Evolutionary conservation across 2,113 vertebrate species (phyloP).

Genomic region (Notothenia coriiceps): DNA sequence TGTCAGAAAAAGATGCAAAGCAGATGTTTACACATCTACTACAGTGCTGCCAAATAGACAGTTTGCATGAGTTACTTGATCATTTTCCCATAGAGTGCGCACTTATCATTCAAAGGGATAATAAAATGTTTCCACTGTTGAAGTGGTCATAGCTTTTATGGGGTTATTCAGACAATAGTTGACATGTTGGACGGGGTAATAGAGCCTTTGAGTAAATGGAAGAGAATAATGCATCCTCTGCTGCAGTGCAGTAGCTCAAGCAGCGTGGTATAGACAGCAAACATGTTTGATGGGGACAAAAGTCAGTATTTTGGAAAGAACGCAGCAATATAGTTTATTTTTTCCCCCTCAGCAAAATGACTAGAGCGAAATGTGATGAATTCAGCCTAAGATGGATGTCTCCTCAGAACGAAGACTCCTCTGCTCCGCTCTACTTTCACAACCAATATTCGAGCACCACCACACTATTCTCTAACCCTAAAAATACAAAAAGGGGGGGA

Average conservation of each 20-base stretch:
- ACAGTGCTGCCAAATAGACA: conserved; percentile 6
- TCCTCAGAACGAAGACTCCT: conserved; percentile 23
- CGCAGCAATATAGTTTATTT: conserved; percentile 14
- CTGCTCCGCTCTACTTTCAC: conserved; percentile 25
- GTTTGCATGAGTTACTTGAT: neutral
- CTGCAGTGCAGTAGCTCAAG: neutral
- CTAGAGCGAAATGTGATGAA: conserved; percentile 47
- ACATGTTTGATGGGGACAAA: conserved; percentile 25
- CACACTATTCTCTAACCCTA: conserved; percentile 32
- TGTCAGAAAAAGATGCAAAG: conserved; percentile 22
- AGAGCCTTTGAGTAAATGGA: conserved; percentile 13
- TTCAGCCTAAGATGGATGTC: conserved; percentile 52
- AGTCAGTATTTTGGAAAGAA: conserved; percentile 21
- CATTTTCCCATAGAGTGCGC: neutral
- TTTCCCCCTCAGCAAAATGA: conserved; percentile 31
- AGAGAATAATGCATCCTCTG: conserved; percentile 20
- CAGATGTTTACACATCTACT: conserved; percentile 17
- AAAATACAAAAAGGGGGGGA: conserved; percentile 25
- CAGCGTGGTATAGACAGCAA: conserved; percentile 6
- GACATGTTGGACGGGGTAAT: conserved; percentile 15
- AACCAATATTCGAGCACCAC: conserved; percentile 52
- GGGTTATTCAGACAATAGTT: conserved; percentile 24
- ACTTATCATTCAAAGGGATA: conserved; percentile 9
- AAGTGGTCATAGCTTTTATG: conserved; percentile 12
- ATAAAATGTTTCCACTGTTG: conserved; percentile 5